Base-by-base conservation (phyloP, 2,113 vertebrate genomes). In the Calyptomena viridis region DNA sequence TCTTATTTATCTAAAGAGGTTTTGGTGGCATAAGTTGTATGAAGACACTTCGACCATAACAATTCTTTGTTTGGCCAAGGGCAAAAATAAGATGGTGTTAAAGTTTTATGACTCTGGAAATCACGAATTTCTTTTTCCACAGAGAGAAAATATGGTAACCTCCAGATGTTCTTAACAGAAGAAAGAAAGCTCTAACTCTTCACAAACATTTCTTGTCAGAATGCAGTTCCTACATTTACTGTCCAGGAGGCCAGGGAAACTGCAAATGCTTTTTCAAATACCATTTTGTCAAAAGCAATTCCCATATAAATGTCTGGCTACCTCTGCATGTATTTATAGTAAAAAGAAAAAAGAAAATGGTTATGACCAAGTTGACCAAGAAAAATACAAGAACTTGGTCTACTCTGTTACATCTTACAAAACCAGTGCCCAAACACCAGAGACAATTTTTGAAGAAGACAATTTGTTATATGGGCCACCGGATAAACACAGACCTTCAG, bases 311-410 rank as follows among this genome's bases (percentile, higher is more conserved):
- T 60, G 76, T 62, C 96, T 99, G 50, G 98, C 98, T 37, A 97
- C 97, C 14, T 98, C 97, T 14, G 63, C 80, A 17, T 86, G 59
- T 40, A 95, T 91, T 31, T 92, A n/a, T 30, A 89, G 96, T 49
- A 99, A 98, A 92, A 98, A 97, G 94, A 98, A 88, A 87, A 98
- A 75, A 86, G 42, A 10, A 11, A 99, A 97, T 40, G 76, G 98
- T 33, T 99, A 99, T 84, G 98, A 98, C 79, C 95, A 97, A 21
- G 98, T 98, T 58, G 98, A 99, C 96, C 98, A 98, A 66, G 98
- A 98, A 62, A 99, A 98, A 64, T 99, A 99, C 72, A 98, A 98
- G 11, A 98, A 97, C 39, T 98, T 99, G n/a, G 97, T 99, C 6
- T 98, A 83, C 55, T 98, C 98, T 12, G 98, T 99, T 46, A 97